A percentile compares a stretch with the other conserved stretches of the same genome.
Evolutionary conservation across 2,113 vertebrate species (phyloP).

Genomic region (Reinhardtius hippoglossoides): DNA sequence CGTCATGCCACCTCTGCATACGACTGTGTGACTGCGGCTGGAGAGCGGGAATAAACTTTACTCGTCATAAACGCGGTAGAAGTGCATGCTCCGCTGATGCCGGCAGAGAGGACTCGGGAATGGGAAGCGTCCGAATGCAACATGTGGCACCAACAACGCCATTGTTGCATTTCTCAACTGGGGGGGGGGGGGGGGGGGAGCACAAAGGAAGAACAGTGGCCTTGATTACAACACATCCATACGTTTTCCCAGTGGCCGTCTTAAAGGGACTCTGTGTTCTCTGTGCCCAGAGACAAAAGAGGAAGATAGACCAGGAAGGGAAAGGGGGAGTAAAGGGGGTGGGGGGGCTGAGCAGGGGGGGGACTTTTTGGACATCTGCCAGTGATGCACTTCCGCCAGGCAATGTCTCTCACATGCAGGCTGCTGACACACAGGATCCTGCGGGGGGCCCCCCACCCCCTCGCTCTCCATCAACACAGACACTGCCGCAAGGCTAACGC

Average conservation of each 20-base stretch:
- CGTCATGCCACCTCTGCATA: not conserved
- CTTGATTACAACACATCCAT: conserved; percentile 51
- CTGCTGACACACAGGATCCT: conserved; percentile 83
- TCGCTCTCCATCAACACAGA: conserved; percentile 71
- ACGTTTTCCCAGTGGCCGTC: conserved; percentile 57
- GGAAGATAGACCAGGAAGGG: conserved; percentile 78
- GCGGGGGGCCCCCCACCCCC: conserved; percentile 52
- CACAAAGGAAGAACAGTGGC: conserved; percentile 44
- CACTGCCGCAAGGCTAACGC: conserved; percentile 56
- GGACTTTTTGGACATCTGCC: conserved; percentile 74
- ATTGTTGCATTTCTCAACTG: conserved; percentile 35
- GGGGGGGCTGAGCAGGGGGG: conserved; percentile 5
- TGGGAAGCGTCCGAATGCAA: conserved; percentile 2
- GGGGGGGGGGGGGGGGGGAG: conserved; percentile 14
- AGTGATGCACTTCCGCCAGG: conserved; percentile 81
- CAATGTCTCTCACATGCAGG: conserved; percentile 70
- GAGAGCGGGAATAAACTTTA: conserved; percentile 17
- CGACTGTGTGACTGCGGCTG: not conserved
- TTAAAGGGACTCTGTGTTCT: conserved; percentile 71
- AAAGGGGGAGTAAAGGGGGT: conserved; percentile 45
- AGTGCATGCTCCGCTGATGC: not conserved
- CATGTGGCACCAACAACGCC: conserved; percentile 18
- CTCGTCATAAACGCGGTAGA: not conserved
- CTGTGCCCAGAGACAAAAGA: conserved; percentile 72
- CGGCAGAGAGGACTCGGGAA: not conserved